Evolutionary conservation across 2,888 invertebrate species (phyloP).

Genomic region (Drosophila kuntzei): DNA sequence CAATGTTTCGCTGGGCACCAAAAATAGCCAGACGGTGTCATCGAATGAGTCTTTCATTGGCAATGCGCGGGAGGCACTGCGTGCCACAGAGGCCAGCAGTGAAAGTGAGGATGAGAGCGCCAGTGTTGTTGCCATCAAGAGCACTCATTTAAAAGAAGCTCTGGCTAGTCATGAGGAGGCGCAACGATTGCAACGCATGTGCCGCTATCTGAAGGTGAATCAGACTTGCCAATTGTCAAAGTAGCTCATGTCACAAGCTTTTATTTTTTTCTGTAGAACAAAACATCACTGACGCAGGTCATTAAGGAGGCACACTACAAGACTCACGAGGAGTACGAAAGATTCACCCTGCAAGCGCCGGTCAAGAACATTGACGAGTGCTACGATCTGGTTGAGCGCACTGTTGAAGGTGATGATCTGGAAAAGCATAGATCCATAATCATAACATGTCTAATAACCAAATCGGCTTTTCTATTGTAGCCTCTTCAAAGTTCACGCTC

Average conservation of each 20-base stretch:
- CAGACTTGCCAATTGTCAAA: background rate
- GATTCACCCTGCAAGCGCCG: conserved; percentile 79
- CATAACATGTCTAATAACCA: background rate
- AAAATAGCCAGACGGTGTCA: conserved; percentile 72
- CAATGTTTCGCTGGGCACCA: conserved; percentile 76
- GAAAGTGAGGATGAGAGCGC: conserved; percentile 82
- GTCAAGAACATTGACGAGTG: conserved; percentile 83
- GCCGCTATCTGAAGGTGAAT: conserved; percentile 87
- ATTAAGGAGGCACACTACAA: conserved; percentile 84
- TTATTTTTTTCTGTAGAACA: conserved; percentile 77
- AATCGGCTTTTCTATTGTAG: conserved; percentile 43
- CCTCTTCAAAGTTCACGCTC: conserved; percentile 92
- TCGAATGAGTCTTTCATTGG: conserved; percentile 84
- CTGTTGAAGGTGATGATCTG: conserved; percentile 79
- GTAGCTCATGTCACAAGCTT: background rate
- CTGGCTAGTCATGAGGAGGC: conserved; percentile 95
- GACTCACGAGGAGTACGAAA: conserved; percentile 84
- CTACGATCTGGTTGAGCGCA: conserved; percentile 83
- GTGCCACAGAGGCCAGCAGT: conserved; percentile 79
- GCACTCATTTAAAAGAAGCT: conserved; percentile 94
- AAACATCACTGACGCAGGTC: conserved; percentile 83
- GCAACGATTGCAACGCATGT: conserved; percentile 94
- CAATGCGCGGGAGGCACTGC: conserved; percentile 84
- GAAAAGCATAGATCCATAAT: background rate
- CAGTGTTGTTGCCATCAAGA: conserved; percentile 87